Percentiles rank a stretch among this genome's conserved stretches.
These are phyloP conservation scores for Cairina moschata DNA, from an alignment of 2,113 vertebrate species.

Conservation along the genomic window DNA sequence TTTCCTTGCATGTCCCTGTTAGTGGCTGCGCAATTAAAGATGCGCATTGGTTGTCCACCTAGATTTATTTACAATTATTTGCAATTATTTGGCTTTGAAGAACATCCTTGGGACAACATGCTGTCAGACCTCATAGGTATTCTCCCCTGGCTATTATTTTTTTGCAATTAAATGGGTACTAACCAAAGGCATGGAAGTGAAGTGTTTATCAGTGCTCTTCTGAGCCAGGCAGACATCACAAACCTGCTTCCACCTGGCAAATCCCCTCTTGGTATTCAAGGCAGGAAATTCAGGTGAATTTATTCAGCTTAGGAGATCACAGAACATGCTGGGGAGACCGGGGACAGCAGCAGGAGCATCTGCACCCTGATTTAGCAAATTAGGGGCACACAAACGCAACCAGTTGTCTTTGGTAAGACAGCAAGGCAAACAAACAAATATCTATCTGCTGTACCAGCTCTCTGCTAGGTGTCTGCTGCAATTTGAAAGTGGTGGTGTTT, in stretches of 20 bases:
- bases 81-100: not conserved
- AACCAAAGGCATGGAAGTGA: not conserved
- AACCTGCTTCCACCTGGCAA: not conserved
- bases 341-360: fast-evolving
- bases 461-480: not conserved
- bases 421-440: not conserved
- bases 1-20: not conserved
- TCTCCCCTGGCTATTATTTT: not conserved
- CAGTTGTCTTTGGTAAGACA: not conserved
- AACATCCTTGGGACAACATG: not conserved
- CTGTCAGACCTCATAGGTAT: not conserved
- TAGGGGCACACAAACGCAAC: fast-evolving
- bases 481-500: not conserved
- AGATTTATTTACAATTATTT: slow-evolving; percentile 2
- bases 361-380: fast-evolving
- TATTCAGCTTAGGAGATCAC: not conserved
- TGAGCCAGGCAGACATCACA: not conserved
- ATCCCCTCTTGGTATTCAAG: not conserved
- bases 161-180: not conserved
- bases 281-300: not conserved
- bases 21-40: not conserved
- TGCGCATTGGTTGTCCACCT: not conserved
- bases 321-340: not conserved
- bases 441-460: too few species aligned
- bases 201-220: fast-evolving